These are phyloP conservation scores for Pogonocichla stellata DNA, from an alignment of 2,113 vertebrate species.

Conservation along the genomic window DNA sequence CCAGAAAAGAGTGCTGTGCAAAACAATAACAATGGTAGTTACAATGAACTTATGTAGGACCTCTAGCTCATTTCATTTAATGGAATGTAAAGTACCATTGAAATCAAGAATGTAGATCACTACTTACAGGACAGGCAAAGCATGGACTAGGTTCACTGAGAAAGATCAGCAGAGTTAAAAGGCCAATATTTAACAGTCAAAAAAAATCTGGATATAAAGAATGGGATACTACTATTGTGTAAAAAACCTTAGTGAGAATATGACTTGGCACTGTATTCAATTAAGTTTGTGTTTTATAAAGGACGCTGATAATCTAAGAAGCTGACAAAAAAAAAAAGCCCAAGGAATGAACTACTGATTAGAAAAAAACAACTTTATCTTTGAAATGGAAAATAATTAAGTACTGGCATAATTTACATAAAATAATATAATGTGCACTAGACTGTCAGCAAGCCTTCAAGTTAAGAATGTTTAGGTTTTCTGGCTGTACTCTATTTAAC, in stretches of 20 bases:
- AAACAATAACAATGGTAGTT: neutral
- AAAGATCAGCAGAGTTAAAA: neutral
- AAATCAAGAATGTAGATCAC: neutral
- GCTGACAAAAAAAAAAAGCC: neutral
- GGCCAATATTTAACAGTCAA: neutral
- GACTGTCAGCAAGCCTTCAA: neutral
- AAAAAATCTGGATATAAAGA: neutral
- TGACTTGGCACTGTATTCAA: neutral
- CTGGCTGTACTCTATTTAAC: neutral
- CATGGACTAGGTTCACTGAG: neutral
- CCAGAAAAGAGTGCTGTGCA: neutral
- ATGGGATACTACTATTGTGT: neutral
- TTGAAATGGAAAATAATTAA: neutral
- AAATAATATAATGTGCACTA: neutral
- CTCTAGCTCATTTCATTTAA: neutral
- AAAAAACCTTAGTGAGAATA: neutral
- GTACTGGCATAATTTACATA: neutral
- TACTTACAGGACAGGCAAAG: neutral
- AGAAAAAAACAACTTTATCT: neutral
- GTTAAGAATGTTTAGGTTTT: neutral
- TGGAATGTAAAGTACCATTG: neutral
- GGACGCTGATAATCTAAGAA: neutral
- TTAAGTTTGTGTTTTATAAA: neutral
- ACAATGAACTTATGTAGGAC: neutral
- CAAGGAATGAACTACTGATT: neutral